phyloP scores from a whole-genome alignment of 2,888 invertebrate species.

The Oasisia sp. region DNA sequence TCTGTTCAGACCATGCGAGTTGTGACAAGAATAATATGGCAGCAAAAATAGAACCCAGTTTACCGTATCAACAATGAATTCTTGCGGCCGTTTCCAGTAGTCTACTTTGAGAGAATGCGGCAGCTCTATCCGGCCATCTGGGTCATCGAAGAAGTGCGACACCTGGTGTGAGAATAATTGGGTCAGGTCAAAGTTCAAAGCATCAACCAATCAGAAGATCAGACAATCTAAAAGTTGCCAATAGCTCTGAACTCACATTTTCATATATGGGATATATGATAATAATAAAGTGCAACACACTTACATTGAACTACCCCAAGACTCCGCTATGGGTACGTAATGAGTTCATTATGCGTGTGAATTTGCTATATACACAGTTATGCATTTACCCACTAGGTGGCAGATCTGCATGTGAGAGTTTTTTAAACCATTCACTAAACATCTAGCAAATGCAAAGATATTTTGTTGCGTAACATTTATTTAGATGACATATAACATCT shows the following conservation, averaged over 20 bases:
- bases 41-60: slow-evolving; percentile 8
- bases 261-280: no score
- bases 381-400: no score
- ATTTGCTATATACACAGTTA: no score
- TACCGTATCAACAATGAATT: slow-evolving; percentile 62
- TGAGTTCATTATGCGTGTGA: no score
- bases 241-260: not conserved
- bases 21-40: not conserved
- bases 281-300: not conserved
- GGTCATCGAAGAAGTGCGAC: slow-evolving; percentile 63
- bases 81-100: slow-evolving; percentile 64
- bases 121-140: slow-evolving; percentile 63
- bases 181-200: not conserved
- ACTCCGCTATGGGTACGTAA: slow-evolving; percentile 6
- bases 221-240: not conserved
- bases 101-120: slow-evolving; percentile 59
- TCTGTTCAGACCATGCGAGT: no score
- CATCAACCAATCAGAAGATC: not conserved
- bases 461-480: no score
- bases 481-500: no score
- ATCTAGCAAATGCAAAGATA: no score
- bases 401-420: no score
- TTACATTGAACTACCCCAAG: no score
- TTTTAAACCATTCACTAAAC: no score
- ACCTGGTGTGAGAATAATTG: slow-evolving; percentile 28